Evolutionary conservation across 2,888 invertebrate genomes (phyloP).

Genomic region (Hypselothyrea guttata): DNA sequence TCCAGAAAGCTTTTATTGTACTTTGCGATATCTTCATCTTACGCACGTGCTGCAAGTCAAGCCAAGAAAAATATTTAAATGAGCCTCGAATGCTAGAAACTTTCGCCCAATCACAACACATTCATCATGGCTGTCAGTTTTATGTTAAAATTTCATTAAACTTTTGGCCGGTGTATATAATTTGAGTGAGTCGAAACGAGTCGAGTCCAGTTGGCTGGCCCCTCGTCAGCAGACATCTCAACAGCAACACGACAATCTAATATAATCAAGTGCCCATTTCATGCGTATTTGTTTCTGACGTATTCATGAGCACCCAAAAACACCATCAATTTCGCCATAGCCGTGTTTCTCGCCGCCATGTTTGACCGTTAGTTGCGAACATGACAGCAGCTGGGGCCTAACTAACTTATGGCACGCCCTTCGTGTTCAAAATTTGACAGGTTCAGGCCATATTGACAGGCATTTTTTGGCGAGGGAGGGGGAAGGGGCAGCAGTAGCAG

Average conservation of each 20-base stretch:
- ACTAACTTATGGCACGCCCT: constrained; percentile 50
- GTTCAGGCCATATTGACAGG: constrained; percentile 48
- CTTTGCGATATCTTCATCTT: constrained; percentile 14
- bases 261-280: constrained; percentile 64
- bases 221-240: constrained; percentile 30
- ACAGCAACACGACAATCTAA: constrained; percentile 26
- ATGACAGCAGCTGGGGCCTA: constrained; percentile 32
- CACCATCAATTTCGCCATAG: constrained; percentile 67
- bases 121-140: constrained; percentile 63
- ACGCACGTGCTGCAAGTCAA: constrained; percentile 29
- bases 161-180: constrained; percentile 33
- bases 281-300: constrained; percentile 65
- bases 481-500: constrained; percentile 4
- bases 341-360: neutral
- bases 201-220: constrained; percentile 7
- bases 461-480: too few species aligned
- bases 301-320: constrained; percentile 61
- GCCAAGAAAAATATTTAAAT: constrained; percentile 11
- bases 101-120: constrained; percentile 28
- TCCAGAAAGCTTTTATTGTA: neutral
- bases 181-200: too few species aligned
- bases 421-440: constrained; percentile 52
- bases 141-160: constrained; percentile 68
- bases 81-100: neutral
- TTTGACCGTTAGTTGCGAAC: constrained; percentile 5